Evolutionary conservation across 2,113 vertebrate species (phyloP).

Genomic region (Pygoscelis adeliae): DNA sequence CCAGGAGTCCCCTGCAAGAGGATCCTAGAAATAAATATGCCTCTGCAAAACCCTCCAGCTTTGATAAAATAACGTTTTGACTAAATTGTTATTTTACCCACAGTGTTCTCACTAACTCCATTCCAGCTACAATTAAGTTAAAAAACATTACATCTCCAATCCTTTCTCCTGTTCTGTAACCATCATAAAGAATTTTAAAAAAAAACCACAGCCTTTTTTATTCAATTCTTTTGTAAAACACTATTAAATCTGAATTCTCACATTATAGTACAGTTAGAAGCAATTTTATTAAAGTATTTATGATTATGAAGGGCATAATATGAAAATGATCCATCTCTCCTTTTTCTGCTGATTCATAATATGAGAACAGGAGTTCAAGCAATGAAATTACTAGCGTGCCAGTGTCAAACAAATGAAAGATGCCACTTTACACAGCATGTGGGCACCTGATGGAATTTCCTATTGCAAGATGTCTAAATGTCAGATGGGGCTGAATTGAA

Average conservation of each 20-base stretch:
- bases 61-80: constrained; percentile 30
- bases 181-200: background rate
- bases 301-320: constrained; percentile 18
- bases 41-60: constrained; percentile 17
- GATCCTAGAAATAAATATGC: background rate
- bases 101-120: background rate
- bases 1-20: background rate
- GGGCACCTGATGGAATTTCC: background rate
- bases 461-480: background rate
- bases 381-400: background rate
- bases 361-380: background rate
- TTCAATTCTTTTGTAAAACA: background rate
- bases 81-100: constrained; percentile 20
- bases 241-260: background rate
- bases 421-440: background rate
- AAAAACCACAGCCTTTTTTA: background rate
- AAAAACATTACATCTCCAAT: background rate
- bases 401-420: constrained; percentile 9
- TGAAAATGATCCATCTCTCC: constrained; percentile 2
- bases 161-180: background rate
- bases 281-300: constrained; percentile 36
- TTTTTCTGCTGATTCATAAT: background rate
- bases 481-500: background rate
- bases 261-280: background rate
- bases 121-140: constrained; percentile 25